Evolutionary conservation across 2,113 vertebrate genomes (phyloP), one percentile per base, ranked within the genome.

Genomic region (Blennius ocellaris): DNA sequence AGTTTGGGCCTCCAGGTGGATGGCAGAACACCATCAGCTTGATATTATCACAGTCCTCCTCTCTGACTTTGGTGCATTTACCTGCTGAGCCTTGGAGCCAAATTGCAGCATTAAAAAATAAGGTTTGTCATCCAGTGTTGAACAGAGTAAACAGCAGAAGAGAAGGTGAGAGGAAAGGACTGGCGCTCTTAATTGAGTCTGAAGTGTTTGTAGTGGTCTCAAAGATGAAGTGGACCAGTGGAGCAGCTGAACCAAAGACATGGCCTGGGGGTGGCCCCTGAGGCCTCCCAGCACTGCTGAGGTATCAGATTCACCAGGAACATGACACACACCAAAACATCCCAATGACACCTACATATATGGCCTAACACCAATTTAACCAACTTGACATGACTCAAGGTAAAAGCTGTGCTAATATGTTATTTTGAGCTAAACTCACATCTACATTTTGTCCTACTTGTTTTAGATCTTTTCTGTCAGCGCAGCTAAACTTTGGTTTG

Each of bases 101-200:
- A 91, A 87, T 64, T 57, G 41, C 79, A 73, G 51, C 47, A 74
- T 74, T 75, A 69, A 57, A 78, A 80, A 84, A 78, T 2, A 30
- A 30, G 21, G 21, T 30, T 30, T 30, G 21, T 73, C 65, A 64
- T 49, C 64, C 58, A 69, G 72, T 80, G 82, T 87, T 76, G 74
- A 76, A 81, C 85, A 30, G 21, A 30, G 21, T 87, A 37, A 84
- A 80, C 81, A 78, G 53, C 7, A 21, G 63, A 52, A 76, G 43
- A 52, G 40, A 56, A 61, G 10, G 21, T 52, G 48, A 83, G 62
- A 58, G 14, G 17, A 41, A 54, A 51, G 37, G 58, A 11, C 37
- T 0, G 14, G 16, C 47, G 11, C 37, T 45, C 68, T 44, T 53
- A 64, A 80, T 9, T 6, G 60, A 76, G 55, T 38, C 51, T n/a